Evolutionary conservation across 2,888 invertebrate species (phyloP).

Genomic region (Caenorhabditis drosophilae): DNA sequence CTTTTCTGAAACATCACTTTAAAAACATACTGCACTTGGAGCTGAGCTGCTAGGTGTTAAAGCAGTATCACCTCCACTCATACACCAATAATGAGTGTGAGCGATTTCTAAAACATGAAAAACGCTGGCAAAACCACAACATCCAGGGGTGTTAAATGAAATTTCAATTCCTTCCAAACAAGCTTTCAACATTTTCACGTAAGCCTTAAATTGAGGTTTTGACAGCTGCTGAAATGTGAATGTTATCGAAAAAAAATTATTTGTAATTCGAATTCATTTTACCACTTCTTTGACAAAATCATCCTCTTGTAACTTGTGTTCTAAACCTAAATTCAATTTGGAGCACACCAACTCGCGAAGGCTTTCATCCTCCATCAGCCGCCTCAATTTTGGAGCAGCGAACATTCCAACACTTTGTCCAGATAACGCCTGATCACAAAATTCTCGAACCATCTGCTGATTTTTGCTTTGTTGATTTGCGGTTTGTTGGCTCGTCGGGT

Average conservation of each 20-base stretch:
- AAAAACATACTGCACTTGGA: conserved; percentile 36
- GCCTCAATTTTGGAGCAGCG: conserved; percentile 75
- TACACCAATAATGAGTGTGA: conserved; percentile 89
- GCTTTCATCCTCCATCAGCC: conserved; percentile 95
- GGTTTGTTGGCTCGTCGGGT: conserved; percentile 52
- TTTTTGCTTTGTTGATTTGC: conserved; percentile 67
- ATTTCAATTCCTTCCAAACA: conserved; percentile 85
- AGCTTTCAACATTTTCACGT: conserved; percentile 88
- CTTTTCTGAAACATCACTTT: not conserved
- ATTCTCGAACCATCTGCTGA: conserved; percentile 67
- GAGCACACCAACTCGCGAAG: conserved; percentile 93
- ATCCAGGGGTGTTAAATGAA: conserved; percentile 75
- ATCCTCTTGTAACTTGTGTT: conserved; percentile 87
- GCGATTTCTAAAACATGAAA: conserved; percentile 96
- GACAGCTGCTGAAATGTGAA: conserved; percentile 79
- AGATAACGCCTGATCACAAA: conserved; percentile 76
- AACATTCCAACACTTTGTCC: conserved; percentile 97
- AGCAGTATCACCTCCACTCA: conserved; percentile 38
- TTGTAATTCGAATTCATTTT: conserved; percentile 69
- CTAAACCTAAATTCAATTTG: conserved; percentile 90
- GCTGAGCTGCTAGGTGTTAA: conserved; percentile 38
- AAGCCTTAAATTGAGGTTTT: conserved; percentile 92
- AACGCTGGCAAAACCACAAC: conserved; percentile 92
- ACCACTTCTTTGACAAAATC: conserved; percentile 96
- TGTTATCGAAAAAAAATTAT: not conserved